phyloP scores from a whole-genome alignment of 2,888 invertebrate species.

The Orthosia incerta region DNA sequence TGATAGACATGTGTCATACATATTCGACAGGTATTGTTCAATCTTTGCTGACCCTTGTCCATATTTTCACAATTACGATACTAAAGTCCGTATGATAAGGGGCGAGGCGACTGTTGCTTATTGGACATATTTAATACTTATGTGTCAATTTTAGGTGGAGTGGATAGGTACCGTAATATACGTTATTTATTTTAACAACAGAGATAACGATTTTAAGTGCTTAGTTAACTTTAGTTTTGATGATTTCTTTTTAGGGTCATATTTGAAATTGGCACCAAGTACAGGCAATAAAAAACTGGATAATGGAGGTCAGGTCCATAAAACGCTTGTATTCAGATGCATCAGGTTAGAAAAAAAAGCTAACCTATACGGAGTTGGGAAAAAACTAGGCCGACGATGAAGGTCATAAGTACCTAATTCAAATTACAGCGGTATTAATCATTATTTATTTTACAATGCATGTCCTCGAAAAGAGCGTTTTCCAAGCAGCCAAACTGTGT shows the following conservation, averaged over 20 bases:
- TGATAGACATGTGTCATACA: conserved; percentile 2
- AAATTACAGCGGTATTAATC: too few species aligned
- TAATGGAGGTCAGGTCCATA: too few species aligned
- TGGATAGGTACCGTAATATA: background rate
- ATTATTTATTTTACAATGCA: too few species aligned
- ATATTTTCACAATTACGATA: conserved; percentile 5
- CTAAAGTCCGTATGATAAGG: conserved; percentile 19
- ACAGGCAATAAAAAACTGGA: too few species aligned
- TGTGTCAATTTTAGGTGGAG: background rate
- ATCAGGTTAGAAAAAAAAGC: too few species aligned
- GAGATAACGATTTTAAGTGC: background rate
- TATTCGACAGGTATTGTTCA: conserved; percentile 6
- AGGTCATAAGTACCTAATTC: too few species aligned
- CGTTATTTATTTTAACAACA: background rate
- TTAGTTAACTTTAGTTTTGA: background rate
- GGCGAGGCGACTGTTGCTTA: conserved; percentile 8
- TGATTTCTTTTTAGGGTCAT: background rate
- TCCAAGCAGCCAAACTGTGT: too few species aligned
- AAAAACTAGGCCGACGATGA: too few species aligned
- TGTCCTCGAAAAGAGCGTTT: too few species aligned
- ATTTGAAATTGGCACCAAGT: too few species aligned
- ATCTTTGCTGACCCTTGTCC: conserved; percentile 17
- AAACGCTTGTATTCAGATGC: too few species aligned
- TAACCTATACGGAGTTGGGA: too few species aligned
- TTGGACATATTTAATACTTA: background rate